Conservation (phyloP, 1,140 invertebrate species). For the Drosophila tristis region DNA sequence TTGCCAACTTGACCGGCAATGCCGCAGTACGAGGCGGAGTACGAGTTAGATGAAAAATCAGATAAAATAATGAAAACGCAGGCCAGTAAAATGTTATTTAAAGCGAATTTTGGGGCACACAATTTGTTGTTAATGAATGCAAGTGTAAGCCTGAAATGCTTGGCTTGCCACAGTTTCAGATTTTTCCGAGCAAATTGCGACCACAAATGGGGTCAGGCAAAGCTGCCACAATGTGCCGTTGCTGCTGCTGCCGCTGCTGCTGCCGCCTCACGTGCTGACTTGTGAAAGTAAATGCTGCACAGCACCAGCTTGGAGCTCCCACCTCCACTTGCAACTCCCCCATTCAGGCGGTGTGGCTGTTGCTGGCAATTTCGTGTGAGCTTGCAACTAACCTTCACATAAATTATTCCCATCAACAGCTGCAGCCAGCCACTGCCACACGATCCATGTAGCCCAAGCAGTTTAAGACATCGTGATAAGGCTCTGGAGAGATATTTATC, state of each 20-base stretch:
- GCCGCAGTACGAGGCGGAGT: neutral
- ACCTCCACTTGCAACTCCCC: neutral
- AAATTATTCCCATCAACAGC: conserved; percentile 82
- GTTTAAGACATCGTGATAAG: conserved; percentile 81
- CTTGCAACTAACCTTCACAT: conserved; percentile 78
- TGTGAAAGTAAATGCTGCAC: conserved; percentile 74
- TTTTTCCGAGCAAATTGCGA: conserved; percentile 67
- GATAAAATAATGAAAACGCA: conserved; percentile 69
- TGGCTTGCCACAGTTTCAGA: conserved; percentile 40
- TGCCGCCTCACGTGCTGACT: conserved; percentile 72
- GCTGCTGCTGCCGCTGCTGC: conserved; percentile 14
- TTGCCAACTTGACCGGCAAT: conserved; percentile 78
- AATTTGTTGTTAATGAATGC: conserved; percentile 81
- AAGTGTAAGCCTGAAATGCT: conserved; percentile 56
- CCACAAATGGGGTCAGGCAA: conserved; percentile 79
- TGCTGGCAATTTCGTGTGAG: conserved; percentile 71
- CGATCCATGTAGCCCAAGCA: conserved; percentile 30
- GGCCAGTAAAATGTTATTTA: conserved; percentile 76
- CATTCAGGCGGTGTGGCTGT: conserved; percentile 26
- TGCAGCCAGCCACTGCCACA: conserved; percentile 52
- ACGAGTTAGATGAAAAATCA: conserved; percentile 40
- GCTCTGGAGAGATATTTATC: conserved; percentile 72
- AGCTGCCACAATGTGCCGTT: conserved; percentile 70
- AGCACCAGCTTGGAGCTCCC: conserved; percentile 1
- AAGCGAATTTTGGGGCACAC: conserved; percentile 73